These are phyloP conservation scores for Astreopora myriophthalma DNA, from an alignment of 64 coral and sea anemone genomes.

Conservation along the genomic window DNA sequence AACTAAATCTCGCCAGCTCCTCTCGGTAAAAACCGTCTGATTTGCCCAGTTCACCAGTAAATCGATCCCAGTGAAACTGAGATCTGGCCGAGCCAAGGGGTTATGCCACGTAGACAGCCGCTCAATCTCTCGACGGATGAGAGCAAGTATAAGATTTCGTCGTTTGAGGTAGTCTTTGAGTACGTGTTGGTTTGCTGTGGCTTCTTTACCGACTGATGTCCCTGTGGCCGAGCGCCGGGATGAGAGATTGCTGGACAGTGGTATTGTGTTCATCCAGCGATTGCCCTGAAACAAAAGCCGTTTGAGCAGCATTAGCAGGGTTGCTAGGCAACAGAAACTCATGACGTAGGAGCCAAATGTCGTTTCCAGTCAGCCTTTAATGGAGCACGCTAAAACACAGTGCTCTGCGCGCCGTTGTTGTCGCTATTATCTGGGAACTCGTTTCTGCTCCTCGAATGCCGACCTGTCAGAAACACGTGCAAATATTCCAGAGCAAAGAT, in stretches of 20 bases:
- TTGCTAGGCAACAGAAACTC: neutral
- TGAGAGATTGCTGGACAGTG: conserved; percentile 84
- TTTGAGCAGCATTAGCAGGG: neutral
- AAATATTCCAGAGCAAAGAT: too few relatives aligned
- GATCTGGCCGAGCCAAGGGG: conserved; percentile 65
- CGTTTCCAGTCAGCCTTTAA: too few relatives aligned
- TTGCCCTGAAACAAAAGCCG: conserved; percentile 59
- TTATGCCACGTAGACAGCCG: conserved; percentile 96
- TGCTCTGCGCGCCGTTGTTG: too few relatives aligned
- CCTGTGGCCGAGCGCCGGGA: conserved; percentile 76
- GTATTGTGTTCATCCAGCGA: conserved; percentile 94
- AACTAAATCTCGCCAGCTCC: conserved; percentile 91
- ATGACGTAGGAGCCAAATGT: too few relatives aligned
- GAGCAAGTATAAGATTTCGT: conserved; percentile 88
- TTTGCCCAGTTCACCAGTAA: conserved; percentile 85
- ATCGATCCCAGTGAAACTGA: conserved; percentile 67
- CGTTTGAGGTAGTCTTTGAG: conserved; percentile 85
- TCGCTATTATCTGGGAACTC: too few relatives aligned
- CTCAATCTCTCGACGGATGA: conserved; percentile 87
- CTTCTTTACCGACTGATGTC: conserved; percentile 51
- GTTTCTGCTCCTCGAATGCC: too few relatives aligned
- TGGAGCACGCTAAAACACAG: too few relatives aligned
- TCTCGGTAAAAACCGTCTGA: conserved; percentile 90
- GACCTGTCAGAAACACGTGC: too few relatives aligned
- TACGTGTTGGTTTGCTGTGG: conserved; percentile 45